Evolutionary conservation across 2,888 invertebrate species (phyloP), one percentile per base, ranked within the genome.

Genomic region (Cynaeus angustus): DNA sequence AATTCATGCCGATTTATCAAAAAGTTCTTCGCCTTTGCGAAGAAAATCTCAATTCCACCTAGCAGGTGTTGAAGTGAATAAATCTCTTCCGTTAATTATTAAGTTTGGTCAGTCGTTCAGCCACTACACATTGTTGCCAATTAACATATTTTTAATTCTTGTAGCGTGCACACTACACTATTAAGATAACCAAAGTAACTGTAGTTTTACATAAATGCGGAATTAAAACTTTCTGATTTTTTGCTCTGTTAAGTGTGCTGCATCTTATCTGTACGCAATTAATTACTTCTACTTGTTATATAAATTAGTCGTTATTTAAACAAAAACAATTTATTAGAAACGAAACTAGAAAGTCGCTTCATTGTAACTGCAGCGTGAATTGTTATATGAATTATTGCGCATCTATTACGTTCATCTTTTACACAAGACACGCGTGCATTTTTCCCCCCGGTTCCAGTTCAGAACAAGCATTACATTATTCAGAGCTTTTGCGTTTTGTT

Each of bases 151-250:
- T 72, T 72, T 69, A 61, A 72, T 72, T 66, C 45, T 13, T 66
- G 45, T 33, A 12, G 66, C 72, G 72, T 72, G 72, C 53, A 38
- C 65, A 61, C 33, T 59, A 53, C 46, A 43, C 62, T 61, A 68
- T 71, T 68, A 72, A 72, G 72, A 72, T 72, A 72, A 69, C 66
- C 66, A 69, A 64, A 64, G 50, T 72, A 75, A 74, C 75, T 55
- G 72, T 68, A 68, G 38, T 72, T 71, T 64, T 66, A 71, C 58
- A 71, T 71, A 67, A 72, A 70, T 50, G 50, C 61, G 43, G 68
- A 73, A 73, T 68, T 71, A 71, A 73, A 75, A 75, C 75, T 75
- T 75, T 75, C 75, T 66, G 74, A 75, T 73, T 75, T 75, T 75
- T 75, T 75, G 75, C 75, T 75, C 75, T 75, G 75, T 74, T 75